Base-by-base conservation (phyloP, 2,888 invertebrate genomes). In the Rotaria socialis region DNA sequence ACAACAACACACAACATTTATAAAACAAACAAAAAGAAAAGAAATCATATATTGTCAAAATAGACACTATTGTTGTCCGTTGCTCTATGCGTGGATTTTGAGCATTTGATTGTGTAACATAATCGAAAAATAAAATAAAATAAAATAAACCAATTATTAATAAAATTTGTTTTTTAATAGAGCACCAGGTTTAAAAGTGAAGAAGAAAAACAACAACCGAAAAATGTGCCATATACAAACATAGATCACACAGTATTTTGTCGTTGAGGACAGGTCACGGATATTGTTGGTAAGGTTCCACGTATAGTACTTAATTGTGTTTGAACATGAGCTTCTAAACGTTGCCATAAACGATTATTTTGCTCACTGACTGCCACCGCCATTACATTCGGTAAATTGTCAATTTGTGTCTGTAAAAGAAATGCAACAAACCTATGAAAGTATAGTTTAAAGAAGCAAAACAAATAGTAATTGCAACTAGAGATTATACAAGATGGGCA, bases 231-330 rank as follows among this genome's bases (percentile, higher is more conserved):
- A 55, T 55, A 22, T 55, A 55, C 19, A 55, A 55, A 6, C 4
- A 22, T 55, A 6, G 14, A 80, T 80, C 47, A 80, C n/a, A 80
- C 80, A 47, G 80, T 80, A 80, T 80, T 80, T 80, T 80, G 80
- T n/a, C 80, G 80, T 67, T 67, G 67, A 47, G 80, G 80, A 47
- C 80, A 80, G 8, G 80, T 80, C 47, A 80, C 80, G 24, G 80
- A 80, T 80, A 80, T 80, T 24, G 35, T 47, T 43, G 80, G 80
- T 80, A 80, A 80, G 3, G 80, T 47, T 67, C 19, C 35, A n/a
- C 24, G 80, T 47, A 47, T 47, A 0, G n/a, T 19, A 43, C 4
- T 47, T 24, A 80, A 47, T 80, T 80, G 80, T 47, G 24, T 43
- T 80, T 80, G 80, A 24, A 80, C 80, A 80, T 47, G 80, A 43